phyloP scores from a whole-genome alignment of 1,140 invertebrate genomes.

The Hetaerina americana region DNA sequence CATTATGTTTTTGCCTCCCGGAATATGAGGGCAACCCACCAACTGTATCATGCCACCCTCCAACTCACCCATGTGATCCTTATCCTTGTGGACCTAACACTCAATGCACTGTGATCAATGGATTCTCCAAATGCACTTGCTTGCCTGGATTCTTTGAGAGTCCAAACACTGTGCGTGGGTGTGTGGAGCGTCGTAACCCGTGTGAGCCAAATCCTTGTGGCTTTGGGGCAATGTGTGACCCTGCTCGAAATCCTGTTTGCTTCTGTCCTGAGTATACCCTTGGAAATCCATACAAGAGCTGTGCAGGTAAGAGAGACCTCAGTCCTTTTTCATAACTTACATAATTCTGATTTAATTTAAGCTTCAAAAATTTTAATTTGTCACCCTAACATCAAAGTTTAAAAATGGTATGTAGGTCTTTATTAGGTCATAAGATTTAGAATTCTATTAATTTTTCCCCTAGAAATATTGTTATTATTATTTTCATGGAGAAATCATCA shows the following conservation, averaged over 20 bases:
- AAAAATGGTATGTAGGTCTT: too few relatives aligned
- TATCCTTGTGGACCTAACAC: slow-evolving; percentile 81
- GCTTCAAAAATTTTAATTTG: too few relatives aligned
- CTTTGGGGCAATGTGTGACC: slow-evolving; percentile 60
- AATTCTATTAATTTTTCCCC: too few relatives aligned
- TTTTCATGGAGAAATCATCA: too few relatives aligned
- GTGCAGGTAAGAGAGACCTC: slow-evolving; percentile 32
- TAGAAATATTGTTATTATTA: too few relatives aligned
- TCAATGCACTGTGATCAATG: slow-evolving; percentile 66
- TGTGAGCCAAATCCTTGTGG: slow-evolving; percentile 75
- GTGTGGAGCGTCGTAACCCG: slow-evolving; percentile 57
- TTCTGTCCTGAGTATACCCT: slow-evolving; percentile 60
- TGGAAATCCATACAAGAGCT: slow-evolving; percentile 66
- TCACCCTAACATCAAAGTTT: too few relatives aligned
- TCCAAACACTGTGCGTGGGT: slow-evolving; percentile 74
- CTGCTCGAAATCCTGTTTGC: slow-evolving; percentile 57
- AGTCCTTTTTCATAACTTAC: too few relatives aligned
- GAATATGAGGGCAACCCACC: slow-evolving; percentile 81
- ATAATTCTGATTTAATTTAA: too few relatives aligned
- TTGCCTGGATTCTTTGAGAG: slow-evolving; percentile 68
- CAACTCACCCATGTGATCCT: slow-evolving; percentile 63
- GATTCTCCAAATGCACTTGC: slow-evolving; percentile 77
- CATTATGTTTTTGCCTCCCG: slow-evolving; percentile 71
- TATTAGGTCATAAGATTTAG: too few relatives aligned
- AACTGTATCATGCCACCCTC: slow-evolving; percentile 43